A percentile compares a stretch with the other conserved stretches of the same genome.
Conservation (phyloP, 2,797 vertebrate species). For the Myotis vivesi region DNA sequence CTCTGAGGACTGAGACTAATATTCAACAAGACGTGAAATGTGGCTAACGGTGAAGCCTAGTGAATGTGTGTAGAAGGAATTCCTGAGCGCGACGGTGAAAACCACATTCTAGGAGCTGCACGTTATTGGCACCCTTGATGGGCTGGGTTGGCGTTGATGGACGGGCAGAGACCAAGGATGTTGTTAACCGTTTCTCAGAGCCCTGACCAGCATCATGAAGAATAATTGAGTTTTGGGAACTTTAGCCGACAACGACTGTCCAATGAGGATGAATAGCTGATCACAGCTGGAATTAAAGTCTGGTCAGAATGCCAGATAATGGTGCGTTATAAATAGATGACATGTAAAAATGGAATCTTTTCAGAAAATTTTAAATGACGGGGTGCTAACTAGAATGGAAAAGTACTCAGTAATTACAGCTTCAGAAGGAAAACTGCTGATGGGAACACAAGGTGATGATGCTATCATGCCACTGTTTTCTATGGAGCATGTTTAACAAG, state of each 20-base stretch:
- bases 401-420: neutral
- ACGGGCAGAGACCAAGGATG: neutral
- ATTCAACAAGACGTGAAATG: neutral
- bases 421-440: neutral
- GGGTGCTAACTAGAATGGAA: neutral
- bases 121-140: neutral
- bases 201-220: neutral
- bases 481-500: neutral
- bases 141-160: fast-evolving
- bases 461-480: neutral
- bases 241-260: neutral
- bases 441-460: neutral
- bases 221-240: neutral
- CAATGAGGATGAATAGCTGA: neutral
- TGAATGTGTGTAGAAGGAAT: neutral
- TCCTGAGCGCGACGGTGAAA: neutral
- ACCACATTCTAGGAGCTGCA: neutral
- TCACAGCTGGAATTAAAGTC: neutral
- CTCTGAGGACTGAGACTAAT: neutral
- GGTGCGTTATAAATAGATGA: constrained; percentile 19
- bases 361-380: constrained; percentile 22
- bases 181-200: neutral
- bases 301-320: neutral
- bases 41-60: neutral
- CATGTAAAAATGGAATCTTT: constrained; percentile 29